Percentiles rank a stretch among this genome's conserved stretches.
Conservation (phyloP, 2,888 invertebrate genomes). For the Saturnia japonica region DNA sequence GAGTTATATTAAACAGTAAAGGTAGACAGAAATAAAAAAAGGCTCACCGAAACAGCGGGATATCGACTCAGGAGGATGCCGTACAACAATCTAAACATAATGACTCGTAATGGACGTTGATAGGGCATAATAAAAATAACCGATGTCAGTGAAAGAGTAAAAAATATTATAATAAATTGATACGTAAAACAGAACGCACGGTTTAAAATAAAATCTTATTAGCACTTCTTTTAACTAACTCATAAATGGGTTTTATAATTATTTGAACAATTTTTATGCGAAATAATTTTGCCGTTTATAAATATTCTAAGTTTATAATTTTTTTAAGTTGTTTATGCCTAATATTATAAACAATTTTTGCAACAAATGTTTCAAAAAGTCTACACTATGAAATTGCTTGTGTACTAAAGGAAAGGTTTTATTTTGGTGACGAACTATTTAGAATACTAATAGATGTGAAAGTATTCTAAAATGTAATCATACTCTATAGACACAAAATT, state of each 20-base stretch:
- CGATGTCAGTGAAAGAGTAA: conserved; percentile 23
- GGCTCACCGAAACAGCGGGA: conserved; percentile 57
- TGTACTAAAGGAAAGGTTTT: too few relatives aligned
- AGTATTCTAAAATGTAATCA: too few relatives aligned
- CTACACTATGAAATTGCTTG: too few relatives aligned
- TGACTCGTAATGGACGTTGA: conserved; percentile 69
- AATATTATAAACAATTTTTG: too few relatives aligned
- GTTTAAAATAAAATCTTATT: conserved; percentile 24
- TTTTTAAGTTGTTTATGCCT: too few relatives aligned
- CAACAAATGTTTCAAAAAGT: too few relatives aligned
- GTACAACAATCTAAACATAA: conserved; percentile 67
- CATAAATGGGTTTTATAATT: not conserved
- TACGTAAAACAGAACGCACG: conserved; percentile 39
- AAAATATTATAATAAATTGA: conserved; percentile 36
- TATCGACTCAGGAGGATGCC: conserved; percentile 53
- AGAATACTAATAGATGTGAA: too few relatives aligned
- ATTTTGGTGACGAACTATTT: too few relatives aligned
- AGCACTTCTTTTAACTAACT: conserved; percentile 13
- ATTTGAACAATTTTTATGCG: too few relatives aligned
- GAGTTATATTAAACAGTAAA: conserved; percentile 27
- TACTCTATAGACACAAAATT: too few relatives aligned
- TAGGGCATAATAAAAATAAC: conserved; percentile 52
- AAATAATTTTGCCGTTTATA: too few relatives aligned
- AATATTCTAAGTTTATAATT: too few relatives aligned
- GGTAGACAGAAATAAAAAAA: conserved; percentile 41